Evolutionary conservation across 2,888 invertebrate genomes (phyloP), one percentile per base, ranked within the genome.

Genomic region (Luffia ferchaultella): DNA sequence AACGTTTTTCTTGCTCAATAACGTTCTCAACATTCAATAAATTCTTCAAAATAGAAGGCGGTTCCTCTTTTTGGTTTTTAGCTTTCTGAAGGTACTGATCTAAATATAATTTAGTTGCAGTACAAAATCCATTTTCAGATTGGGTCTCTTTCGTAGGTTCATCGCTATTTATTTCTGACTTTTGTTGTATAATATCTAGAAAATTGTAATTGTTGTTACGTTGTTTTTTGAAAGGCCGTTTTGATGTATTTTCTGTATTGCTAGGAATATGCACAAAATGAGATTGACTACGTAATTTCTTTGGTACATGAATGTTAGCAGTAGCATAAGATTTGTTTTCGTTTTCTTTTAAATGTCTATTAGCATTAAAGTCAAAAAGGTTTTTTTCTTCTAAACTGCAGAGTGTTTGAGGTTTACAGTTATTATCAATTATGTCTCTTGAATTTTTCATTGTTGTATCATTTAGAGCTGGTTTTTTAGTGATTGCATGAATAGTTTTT

Each of bases 121-220:
- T 63, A 3, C 73, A 65, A 62, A 82, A 79, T 20, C 65, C 68
- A 55, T 19, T 54, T 45, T 58, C 52, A 43, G 56, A 59, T 46
- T 54, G 56, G 18, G 55, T 50, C 1, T 46, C 46, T n/a, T 40
- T 17, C 52, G 42, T 42, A 41, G 55, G 54, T 7, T 60, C 60
- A 2, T 67, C 61, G 16, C 71, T 63, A 40, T 58, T 62, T 1
- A 61, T 45, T 49, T 64, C 56, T 20, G 55, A 50, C 47, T 70
- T 68, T 53, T 62, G 68, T 48, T 77, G 70, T 45, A 78, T 54
- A 49, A 60, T 49, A 2, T 78, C 69, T 41, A 78, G 66, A 40
- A 75, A 71, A 18, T 60, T 64, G 45, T 65, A 80, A 54, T 82
- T 76, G 16, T 30, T 30, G n/a, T n/a, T n/a, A n/a, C n/a, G n/a